Evolutionary conservation across 2,113 vertebrate genomes (phyloP), one percentile per base, ranked within the genome.

Genomic region (Apteryx owenii): DNA sequence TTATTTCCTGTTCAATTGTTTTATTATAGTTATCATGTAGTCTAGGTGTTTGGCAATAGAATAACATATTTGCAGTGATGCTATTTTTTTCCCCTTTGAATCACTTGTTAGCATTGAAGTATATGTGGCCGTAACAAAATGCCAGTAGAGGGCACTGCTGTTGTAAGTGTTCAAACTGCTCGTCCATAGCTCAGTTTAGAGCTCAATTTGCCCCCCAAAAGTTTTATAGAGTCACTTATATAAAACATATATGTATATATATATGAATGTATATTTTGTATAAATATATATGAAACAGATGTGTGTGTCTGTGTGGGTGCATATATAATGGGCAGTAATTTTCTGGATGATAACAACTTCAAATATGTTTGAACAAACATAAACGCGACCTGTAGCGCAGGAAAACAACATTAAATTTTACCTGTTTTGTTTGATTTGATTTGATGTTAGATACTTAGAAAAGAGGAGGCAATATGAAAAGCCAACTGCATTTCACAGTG

Each of bases 141-240:
- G 71, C 94, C 98, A 85, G 94, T 50, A 98, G 98, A 98, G 98
- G 97, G 97, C 94, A 62, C 96, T 95, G 89, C 89, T 96, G 91
- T 81, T 79, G 93, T 89, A 85, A 90, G 36, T 10, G 46, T 76
- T n/a, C 12, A 70, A 5, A 3, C 69, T 44, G 46, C 16, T 46
- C 80, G 68, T 85, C n/a, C 38, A 8, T 36, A 10, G 75, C 84
- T 69, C 68, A 12, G 1, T 78, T 62, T 33, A 13, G n/a, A 29
- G 36, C 22, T 54, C 46, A 44, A 26, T 54, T 73, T 48, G 40
- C 48, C 46, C 40, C 21, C 48, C 36, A 40, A 26, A 29, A n/a
- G 19, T 7, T 51, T 38, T 61, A 65, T 46, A 84, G 40, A 44
- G 14, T 26, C 53, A 12, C 25, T 20, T 56, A 8, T 44, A 4